phyloP scores from a whole-genome alignment of 2,797 vertebrate genomes.

The Alauda arvensis region DNA sequence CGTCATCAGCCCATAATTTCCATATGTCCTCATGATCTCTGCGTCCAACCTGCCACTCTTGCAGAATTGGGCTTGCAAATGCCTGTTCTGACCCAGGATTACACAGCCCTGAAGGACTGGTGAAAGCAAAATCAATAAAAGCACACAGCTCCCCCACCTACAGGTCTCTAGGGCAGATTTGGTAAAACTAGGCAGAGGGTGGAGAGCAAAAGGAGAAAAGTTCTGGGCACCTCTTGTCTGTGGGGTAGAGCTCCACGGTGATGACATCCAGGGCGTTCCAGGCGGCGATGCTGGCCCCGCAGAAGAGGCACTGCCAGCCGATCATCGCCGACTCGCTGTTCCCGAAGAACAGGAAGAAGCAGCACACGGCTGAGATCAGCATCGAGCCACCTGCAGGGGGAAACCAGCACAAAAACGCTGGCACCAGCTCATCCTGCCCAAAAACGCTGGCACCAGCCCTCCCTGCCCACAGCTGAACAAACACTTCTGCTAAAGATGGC shows the following conservation, averaged over 20 bases:
- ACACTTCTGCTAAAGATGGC: background rate
- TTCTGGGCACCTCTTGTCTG: constrained; percentile 84
- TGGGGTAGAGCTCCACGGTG: constrained; percentile 93
- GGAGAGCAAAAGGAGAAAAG: background rate
- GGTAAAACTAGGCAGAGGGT: background rate
- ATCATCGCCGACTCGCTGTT: constrained; percentile 92
- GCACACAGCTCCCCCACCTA: accelerated
- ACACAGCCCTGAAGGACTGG: background rate
- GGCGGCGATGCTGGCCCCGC: constrained; percentile 86
- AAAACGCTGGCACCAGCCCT: background rate
- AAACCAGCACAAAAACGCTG: background rate
- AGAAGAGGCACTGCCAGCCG: constrained; percentile 95
- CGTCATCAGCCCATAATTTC: background rate
- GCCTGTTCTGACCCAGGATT: background rate
- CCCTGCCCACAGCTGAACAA: background rate
- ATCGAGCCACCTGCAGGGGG: constrained; percentile 83
- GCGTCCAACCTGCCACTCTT: accelerated
- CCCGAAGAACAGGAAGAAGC: constrained; percentile 93
- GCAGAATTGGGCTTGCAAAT: background rate
- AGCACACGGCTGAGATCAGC: constrained; percentile 89
- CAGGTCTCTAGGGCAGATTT: accelerated
- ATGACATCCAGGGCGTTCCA: constrained; percentile 96
- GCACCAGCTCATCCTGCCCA: background rate
- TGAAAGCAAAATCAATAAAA: background rate
- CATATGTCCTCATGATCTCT: accelerated